phyloP scores from a whole-genome alignment of 2,888 invertebrate species.

The Noctua pronuba region DNA sequence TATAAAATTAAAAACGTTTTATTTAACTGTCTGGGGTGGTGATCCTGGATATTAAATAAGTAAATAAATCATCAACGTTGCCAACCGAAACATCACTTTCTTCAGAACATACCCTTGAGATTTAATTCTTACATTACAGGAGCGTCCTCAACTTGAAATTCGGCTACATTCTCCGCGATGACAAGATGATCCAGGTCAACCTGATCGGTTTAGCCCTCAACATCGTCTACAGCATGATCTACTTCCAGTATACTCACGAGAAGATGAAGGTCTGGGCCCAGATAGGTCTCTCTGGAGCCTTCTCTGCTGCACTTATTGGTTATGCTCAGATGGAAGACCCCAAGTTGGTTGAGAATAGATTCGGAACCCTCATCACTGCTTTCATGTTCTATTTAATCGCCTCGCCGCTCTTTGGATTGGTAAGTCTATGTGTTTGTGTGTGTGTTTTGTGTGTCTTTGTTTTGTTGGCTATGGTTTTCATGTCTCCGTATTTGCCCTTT shows the following conservation, averaged over 20 bases:
- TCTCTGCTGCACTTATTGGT: conserved; percentile 91
- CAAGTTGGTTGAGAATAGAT: conserved; percentile 92
- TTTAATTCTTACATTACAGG: conserved; percentile 83
- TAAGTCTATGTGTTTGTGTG: conserved; percentile 85
- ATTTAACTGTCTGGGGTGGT: neutral
- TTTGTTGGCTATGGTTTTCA: neutral
- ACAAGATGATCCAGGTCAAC: conserved; percentile 95
- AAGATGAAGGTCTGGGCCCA: conserved; percentile 90
- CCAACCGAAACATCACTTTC: too few relatives aligned
- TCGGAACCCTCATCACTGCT: conserved; percentile 93
- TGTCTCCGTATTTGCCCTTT: neutral
- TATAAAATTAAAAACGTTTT: too few relatives aligned
- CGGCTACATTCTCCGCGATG: conserved; percentile 93
- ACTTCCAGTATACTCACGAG: conserved; percentile 91
- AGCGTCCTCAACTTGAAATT: conserved; percentile 94
- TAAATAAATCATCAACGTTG: too few relatives aligned
- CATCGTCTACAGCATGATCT: conserved; percentile 92
- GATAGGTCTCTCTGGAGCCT: conserved; percentile 88
- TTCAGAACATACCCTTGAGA: too few relatives aligned
- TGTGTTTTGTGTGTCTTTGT: too few relatives aligned
- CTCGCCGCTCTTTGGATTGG: conserved; percentile 93
- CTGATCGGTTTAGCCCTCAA: conserved; percentile 93
- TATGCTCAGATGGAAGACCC: conserved; percentile 93
- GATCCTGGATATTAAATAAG: too few relatives aligned
- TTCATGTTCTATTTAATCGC: conserved; percentile 92